Evolutionary conservation across 1,140 invertebrate species (phyloP), one percentile per base, ranked within the genome.

Genomic region (Leptinotarsa defecta): DNA sequence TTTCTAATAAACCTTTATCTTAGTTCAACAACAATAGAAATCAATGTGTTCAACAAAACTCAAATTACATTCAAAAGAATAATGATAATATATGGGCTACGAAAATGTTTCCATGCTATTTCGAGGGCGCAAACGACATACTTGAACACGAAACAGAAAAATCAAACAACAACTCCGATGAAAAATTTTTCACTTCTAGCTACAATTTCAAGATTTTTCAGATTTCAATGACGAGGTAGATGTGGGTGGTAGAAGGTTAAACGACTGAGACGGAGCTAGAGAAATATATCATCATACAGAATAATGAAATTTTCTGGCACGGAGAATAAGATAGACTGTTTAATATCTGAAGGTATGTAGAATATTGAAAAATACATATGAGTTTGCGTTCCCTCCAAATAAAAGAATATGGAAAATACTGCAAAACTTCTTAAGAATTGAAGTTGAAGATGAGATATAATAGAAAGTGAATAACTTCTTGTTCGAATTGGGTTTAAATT

Each of bases 291-390:
- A 81, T 80, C 80, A 78, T 81, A 79, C 76, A 78, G 77, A 83
- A 83, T 83, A 83, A 83, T 83, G 81, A 83, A 83, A 83, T 81
- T 83, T 81, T 76, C 79, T 75, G 75, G 74, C 75, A 78, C 68
- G 74, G 74, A 79, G 81, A 82, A 81, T 79, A 81, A 81, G 79
- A 81, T 81, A 83, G 80, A 83, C 81, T 83, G 81, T 83, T 83
- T 83, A 83, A 83, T 83, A 83, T 81, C 78, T 75, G 77, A 76
- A 80, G 80, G 79, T 83, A 83, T 83, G 80, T 81, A 68, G 81
- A 67, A 83, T 78, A 83, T 83, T 83, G 81, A 80, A 81, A 83
- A 81, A 83, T 83, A 80, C 80, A 79, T 79, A 80, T 75, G 78
- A 78, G 76, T 71, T 72, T 74, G 74, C 76, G 62, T 70, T 63